A percentile compares a stretch with the other conserved stretches of the same genome.
phyloP scores from a whole-genome alignment of 2,888 invertebrate genomes.

The Ormyrus rosae region DNA sequence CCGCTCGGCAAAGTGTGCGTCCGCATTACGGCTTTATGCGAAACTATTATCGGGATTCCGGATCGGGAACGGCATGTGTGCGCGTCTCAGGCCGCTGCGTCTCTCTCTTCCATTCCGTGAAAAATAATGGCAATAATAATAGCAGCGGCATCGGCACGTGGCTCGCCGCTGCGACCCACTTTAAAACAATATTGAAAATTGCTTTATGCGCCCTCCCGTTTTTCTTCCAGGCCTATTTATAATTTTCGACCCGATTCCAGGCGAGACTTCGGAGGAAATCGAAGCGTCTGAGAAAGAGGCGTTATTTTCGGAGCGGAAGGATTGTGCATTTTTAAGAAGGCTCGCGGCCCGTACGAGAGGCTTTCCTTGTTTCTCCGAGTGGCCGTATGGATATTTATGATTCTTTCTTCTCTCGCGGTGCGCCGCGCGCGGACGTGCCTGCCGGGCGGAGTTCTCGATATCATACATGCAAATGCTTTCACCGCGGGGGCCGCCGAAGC shows the following conservation, averaged over 20 bases:
- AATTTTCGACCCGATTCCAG: constrained; percentile 34
- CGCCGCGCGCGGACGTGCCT: neutral
- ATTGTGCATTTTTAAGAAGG: constrained; percentile 27
- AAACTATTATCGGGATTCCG: neutral
- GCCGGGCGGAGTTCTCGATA: neutral
- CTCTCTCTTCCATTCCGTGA: neutral
- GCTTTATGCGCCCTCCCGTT: constrained; percentile 4
- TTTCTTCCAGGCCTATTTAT: constrained; percentile 12
- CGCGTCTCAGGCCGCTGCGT: neutral
- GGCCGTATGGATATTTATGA: constrained; percentile 1
- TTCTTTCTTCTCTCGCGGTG: constrained; percentile 7
- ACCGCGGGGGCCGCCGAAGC: neutral
- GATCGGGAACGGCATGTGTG: neutral
- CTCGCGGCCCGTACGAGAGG: neutral
- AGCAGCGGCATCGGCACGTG: too few relatives aligned
- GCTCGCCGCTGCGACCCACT: constrained; percentile 18
- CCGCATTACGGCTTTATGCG: neutral
- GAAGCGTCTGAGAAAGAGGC: neutral
- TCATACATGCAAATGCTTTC: constrained; percentile 20
- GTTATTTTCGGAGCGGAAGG: constrained; percentile 19
- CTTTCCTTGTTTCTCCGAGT: neutral
- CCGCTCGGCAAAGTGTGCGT: neutral
- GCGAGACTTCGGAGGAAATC: neutral
- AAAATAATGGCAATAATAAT: too few relatives aligned
- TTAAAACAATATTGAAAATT: constrained; percentile 26